Evolutionary conservation across 2,113 vertebrate species (phyloP).

Genomic region (Athene noctua): DNA sequence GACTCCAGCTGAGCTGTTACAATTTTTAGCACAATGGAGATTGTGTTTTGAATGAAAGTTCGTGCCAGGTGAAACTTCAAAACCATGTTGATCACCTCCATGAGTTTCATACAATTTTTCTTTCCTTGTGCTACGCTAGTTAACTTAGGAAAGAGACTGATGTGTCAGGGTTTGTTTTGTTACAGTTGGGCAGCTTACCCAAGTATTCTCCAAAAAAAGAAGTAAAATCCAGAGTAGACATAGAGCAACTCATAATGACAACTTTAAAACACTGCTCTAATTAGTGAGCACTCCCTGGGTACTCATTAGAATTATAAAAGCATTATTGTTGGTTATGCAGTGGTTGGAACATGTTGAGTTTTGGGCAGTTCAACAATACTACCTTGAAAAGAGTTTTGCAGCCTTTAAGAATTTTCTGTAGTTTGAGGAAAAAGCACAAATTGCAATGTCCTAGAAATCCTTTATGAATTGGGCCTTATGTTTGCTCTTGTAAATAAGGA

Average conservation of each 20-base stretch:
- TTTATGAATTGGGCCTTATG: conserved; percentile 66
- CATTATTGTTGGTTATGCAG: neutral
- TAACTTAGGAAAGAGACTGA: neutral
- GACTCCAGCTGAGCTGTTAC: neutral
- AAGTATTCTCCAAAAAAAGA: neutral
- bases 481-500: conserved; percentile 65
- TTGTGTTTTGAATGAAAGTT: neutral
- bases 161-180: neutral
- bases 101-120: neutral
- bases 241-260: conserved; percentile 7
- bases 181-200: neutral
- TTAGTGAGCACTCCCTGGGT: conserved; percentile 32
- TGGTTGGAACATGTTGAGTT: neutral
- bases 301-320: conserved; percentile 62
- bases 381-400: conserved; percentile 49
- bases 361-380: conserved; percentile 27
- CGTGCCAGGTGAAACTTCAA: neutral
- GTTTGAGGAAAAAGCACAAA: conserved; percentile 51
- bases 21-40: neutral
- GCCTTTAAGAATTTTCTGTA: conserved; percentile 37
- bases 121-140: rapidly evolving
- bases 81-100: neutral
- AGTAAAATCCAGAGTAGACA: neutral
- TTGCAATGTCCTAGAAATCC: conserved; percentile 63
- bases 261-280: conserved; percentile 39